Base-by-base conservation (phyloP, 2,888 invertebrate species). In the Hipparchia sbordonii region DNA sequence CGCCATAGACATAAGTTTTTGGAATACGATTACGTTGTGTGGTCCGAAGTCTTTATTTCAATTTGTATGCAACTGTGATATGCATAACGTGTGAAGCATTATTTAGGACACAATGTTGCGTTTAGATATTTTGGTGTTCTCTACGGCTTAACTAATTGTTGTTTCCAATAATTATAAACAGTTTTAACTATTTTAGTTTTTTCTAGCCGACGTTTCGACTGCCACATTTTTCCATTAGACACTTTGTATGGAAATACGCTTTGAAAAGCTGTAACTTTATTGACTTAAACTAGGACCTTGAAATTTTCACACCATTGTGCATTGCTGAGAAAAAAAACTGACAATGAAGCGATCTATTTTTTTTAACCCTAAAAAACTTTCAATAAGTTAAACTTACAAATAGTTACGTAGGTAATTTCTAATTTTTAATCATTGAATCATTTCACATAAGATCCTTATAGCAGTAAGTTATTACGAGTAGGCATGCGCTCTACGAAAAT, bases 51-150 rank as follows among this genome's bases (percentile, higher is more conserved):
- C 46, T 48, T 48, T 63, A 48, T 9, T 13, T 13, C 63, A 46
- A 84, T 86, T 85, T 82, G 85, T 85, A 87, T 86, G 86, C 84
- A 83, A 79, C 81, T 77, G 71, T 67, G 62, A 62, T 66, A 67
- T 74, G 75, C 79, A 80, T 81, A 79, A 79, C 77, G 79, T 78
- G 71, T 77, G 75, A 78, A 72, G 70, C 71, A 70, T 74, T 74
- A 71, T 74, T 72, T n/a, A 51, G 56, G 72, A 75, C 73, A 75
- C 66, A 63, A 51, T 70, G 54, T 72, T 66, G 71, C 73, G 74
- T 73, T 70, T 63, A 56, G 63, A 74, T 65, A 67, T 71, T 69
- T 70, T 71, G 60, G 70, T 39, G 59, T 60, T 60, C 59, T 3
- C 23, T 33, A 59, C 59, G 1, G 59, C 23, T 59, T 10, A 7